Base-by-base conservation (phyloP, 1,140 invertebrate genomes). In the Drosophila mayri region DNA sequence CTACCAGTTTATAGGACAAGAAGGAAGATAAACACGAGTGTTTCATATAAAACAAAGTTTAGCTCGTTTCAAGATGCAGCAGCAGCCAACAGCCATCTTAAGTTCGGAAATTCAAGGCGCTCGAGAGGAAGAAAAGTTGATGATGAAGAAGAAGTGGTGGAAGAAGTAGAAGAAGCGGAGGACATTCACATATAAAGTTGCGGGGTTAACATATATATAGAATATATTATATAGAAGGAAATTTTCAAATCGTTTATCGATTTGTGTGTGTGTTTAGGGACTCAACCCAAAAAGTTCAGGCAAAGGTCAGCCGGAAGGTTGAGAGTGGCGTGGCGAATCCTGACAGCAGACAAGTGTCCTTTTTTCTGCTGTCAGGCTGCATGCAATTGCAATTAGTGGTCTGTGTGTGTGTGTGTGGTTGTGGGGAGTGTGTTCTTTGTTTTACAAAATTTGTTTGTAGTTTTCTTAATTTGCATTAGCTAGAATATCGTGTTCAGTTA, bases 141-240 rank as follows among this genome's bases (percentile, higher is more conserved):
- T n/a, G 65, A 37, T 43, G 30, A 46, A 25, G 64, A 38, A 78
- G 54, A 59, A 41, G 59, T 22, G 54, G 50, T 50, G 6, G 58
- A 32, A 47, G 73, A 10, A 75, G 44, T 59, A 60, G 68, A 61
- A 49, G 65, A 57, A 65, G 46, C 66, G 20, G 12, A 70, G 47
- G 66, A 72, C 52, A 72, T 72, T 72, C 67, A 71, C 68, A 72
- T 59, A 71, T 40, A 71, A 59, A 71, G 66, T 72, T 72, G 68
- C 66, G 14, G 67, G 66, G 46, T 47, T 58, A 72, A 72, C 66
- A 62, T 38, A 66, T 64, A 47, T 43, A 67, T 52, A 66, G 43
- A 58, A 37, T 40, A 58, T 59, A 58, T 71, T 59, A 59, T 58
- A 58, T 63, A 32, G 52, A 81, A 84, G 82, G 81, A 77, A 77